These are phyloP conservation scores for Plotosus lineatus DNA, from an alignment of 2,113 vertebrate genomes.

Conservation along the genomic window DNA sequence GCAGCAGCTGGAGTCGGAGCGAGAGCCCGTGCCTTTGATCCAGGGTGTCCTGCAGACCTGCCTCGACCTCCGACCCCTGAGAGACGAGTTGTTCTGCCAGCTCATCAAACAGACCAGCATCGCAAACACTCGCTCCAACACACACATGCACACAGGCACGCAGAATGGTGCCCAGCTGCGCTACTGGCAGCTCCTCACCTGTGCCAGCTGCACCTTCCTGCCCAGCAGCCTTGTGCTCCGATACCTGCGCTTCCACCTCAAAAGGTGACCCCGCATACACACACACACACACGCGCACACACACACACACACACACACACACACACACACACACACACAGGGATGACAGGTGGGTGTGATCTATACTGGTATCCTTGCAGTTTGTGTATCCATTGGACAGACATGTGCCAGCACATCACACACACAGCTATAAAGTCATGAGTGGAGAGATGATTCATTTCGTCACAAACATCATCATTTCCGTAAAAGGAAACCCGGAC, in stretches of 20 bases:
- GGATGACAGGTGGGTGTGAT: too few relatives aligned
- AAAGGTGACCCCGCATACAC: conserved; percentile 75
- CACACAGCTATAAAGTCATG: too few relatives aligned
- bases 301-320: conserved; percentile 12
- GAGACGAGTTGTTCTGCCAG: conserved; percentile 98
- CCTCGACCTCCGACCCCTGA: conserved; percentile 88
- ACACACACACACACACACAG: neutral
- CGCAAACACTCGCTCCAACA: conserved; percentile 62
- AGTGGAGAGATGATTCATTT: too few relatives aligned
- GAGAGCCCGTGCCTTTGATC: conserved; percentile 87
- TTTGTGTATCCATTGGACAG: neutral
- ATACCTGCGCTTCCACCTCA: conserved; percentile 89
- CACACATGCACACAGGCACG: conserved; percentile 32
- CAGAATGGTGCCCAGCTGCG: conserved; percentile 79
- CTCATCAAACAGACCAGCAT: conserved; percentile 94
- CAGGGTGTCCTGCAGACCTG: conserved; percentile 97
- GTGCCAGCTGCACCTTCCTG: conserved; percentile 96
- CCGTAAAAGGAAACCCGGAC: too few relatives aligned
- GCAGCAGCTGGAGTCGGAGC: conserved; percentile 87
- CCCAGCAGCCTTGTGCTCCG: conserved; percentile 81
- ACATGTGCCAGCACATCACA: conserved; percentile 3
- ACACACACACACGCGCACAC: conserved; percentile 1
- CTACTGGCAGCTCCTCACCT: conserved; percentile 98
- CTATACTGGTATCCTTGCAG: too few relatives aligned
- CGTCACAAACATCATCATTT: too few relatives aligned